Evolutionary conservation across 1,140 invertebrate species (phyloP).

Genomic region (Dinoponera quadriceps): DNA sequence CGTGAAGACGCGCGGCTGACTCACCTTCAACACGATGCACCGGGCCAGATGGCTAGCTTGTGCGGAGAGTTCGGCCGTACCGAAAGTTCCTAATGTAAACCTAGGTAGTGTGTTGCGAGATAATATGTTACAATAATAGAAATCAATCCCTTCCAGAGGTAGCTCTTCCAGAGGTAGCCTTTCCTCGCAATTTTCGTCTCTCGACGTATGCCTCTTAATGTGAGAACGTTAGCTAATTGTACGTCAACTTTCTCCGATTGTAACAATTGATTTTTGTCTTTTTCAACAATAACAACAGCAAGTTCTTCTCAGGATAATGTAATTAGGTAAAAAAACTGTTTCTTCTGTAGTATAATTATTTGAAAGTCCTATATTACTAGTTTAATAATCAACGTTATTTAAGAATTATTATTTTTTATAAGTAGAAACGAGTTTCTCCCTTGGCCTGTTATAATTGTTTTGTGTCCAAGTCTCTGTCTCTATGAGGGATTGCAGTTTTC

Average conservation of each 20-base stretch:
- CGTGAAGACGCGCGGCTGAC: conserved; percentile 56
- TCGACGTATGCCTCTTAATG: too few relatives aligned
- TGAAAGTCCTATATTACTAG: neutral
- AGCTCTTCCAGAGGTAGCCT: neutral
- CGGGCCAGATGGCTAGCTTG: conserved; percentile 19
- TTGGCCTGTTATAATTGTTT: neutral
- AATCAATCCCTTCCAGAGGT: conserved; percentile 1
- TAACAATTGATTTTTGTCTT: conserved; percentile 31
- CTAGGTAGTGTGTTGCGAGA: neutral
- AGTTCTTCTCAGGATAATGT: conserved; percentile 30
- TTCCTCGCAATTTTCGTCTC: neutral
- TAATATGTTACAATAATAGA: conserved; percentile 23
- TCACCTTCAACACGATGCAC: conserved; percentile 47
- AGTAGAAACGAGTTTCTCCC: neutral
- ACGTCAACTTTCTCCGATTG: conserved; percentile 42
- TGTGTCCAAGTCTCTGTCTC: neutral
- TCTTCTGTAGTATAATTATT: conserved; percentile 4
- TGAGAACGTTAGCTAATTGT: conserved; percentile 10
- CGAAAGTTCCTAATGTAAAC: conserved; percentile 62
- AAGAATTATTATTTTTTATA: neutral
- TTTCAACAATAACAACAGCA: neutral
- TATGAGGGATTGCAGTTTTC: neutral
- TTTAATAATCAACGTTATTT: neutral
- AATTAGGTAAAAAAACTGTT: neutral
- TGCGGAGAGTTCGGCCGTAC: conserved; percentile 18